These are phyloP conservation scores for Harpagus bidentatus DNA, from an alignment of 2,113 vertebrate species.

Conservation along the genomic window DNA sequence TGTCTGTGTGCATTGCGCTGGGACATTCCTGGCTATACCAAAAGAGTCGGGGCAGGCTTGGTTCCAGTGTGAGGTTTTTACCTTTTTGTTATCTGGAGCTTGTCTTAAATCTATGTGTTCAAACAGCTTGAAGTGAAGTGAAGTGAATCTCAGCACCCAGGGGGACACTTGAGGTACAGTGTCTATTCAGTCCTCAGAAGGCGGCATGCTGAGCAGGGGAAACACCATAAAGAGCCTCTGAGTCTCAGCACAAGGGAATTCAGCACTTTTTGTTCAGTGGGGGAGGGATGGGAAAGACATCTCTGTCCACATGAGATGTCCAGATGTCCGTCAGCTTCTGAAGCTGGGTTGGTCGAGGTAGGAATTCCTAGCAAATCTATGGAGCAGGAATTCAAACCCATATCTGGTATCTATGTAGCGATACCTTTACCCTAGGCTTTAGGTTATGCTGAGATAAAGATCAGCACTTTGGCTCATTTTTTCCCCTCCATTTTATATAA, in stretches of 20 bases:
- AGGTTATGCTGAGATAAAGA: neutral
- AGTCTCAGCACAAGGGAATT: neutral
- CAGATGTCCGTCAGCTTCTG: neutral
- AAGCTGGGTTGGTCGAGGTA: neutral
- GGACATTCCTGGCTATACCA: neutral
- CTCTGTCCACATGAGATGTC: neutral
- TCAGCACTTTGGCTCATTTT: neutral
- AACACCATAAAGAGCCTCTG: neutral
- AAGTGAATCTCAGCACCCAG: neutral
- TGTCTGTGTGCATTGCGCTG: neutral
- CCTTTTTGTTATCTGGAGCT: neutral
- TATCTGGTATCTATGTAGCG: neutral
- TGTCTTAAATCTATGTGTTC: neutral
- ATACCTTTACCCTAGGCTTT: neutral
- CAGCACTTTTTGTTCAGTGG: rapidly evolving
- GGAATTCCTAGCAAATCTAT: neutral
- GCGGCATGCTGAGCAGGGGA: neutral
- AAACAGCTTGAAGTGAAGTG: neutral
- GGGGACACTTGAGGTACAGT: neutral
- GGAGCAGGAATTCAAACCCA: neutral
- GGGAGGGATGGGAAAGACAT: neutral
- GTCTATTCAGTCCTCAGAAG: neutral
- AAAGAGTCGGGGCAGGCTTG: neutral
- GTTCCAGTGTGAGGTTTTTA: neutral
- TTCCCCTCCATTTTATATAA: neutral